Evolutionary conservation across 2,888 invertebrate species (phyloP).

Genomic region (Thyatira batis): DNA sequence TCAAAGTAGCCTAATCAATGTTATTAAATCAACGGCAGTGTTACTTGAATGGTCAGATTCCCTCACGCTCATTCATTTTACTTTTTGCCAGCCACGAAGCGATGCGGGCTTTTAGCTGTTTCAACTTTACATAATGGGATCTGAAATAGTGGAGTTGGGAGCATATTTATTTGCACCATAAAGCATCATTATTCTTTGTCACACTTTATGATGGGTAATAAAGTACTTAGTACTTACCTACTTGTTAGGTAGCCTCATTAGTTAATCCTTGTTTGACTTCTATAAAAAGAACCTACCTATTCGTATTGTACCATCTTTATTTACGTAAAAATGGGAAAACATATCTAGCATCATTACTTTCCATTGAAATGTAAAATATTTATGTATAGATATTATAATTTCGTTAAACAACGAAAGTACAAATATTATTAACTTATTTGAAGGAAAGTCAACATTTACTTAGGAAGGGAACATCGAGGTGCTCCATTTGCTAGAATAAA

Average conservation of each 20-base stretch:
- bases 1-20: neutral
- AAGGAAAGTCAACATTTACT: constrained; percentile 44
- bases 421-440: constrained; percentile 46
- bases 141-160: neutral
- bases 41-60: constrained; percentile 16
- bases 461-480: constrained; percentile 16
- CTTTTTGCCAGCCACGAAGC: neutral
- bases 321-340: too few relatives aligned
- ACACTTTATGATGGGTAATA: too few relatives aligned
- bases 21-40: neutral
- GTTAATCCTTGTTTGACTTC: too few relatives aligned
- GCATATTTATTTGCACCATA: neutral
- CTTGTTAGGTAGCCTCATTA: too few relatives aligned
- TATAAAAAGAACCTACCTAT: too few relatives aligned
- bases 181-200: neutral
- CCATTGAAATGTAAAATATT: neutral
- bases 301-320: too few relatives aligned
- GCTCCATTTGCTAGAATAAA: neutral
- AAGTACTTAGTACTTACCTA: too few relatives aligned
- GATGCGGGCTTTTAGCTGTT: neutral
- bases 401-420: constrained; percentile 19
- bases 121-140: neutral
- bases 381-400: too few relatives aligned
- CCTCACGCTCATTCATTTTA: constrained; percentile 1
- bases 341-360: too few relatives aligned